Base-by-base conservation (phyloP, 2,888 invertebrate species). In the Hedychridium roseum region DNA sequence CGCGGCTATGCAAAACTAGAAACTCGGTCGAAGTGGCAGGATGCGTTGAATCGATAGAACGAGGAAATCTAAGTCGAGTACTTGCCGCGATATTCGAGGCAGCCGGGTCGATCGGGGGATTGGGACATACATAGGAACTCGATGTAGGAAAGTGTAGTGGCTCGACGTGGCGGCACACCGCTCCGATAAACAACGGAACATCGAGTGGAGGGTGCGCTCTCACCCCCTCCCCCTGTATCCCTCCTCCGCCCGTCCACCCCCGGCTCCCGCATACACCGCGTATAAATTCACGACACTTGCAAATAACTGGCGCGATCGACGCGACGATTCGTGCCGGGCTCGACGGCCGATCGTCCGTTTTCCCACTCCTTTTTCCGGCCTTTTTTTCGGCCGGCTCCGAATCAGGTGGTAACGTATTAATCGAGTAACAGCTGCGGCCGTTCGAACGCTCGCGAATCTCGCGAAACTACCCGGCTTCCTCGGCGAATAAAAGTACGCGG, bases 221-320 rank as follows among this genome's bases (percentile, higher is more conserved):
- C 60, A 42, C 46, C 48, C 53, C 52, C 46, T 39, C 31, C 50
- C 35, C 36, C 36, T 20, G 26, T 32, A 3, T 30, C 27, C 14
- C 35, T 6, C 20, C 11, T 12, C 23, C 20, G 14, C 27, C 26
- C 32, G 15, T 37, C 23, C 14, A 47, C 35, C 53, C 38, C 39
- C 46, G 39, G 48, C 54, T n/a, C 50, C 55, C 53, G 56, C 64
- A 67, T 67, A 62, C 56, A 55, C 57, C 55, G 57, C 63, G 54
- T 67, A 69, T 70, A 72, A 72, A 71, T 71, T 71, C 66, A 65
- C 66, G 64, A 65, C 70, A 69, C 65, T 70, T 70, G 68, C 68
- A 62, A 71, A 66, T 70, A 71, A 71, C 68, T 68, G 65, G 61
- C 53, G 50, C 58, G 65, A 70, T 69, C 64, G 66, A 64, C 58